Base-by-base conservation (phyloP, 1,140 invertebrate genomes). In the Zaprionus taronus region DNA sequence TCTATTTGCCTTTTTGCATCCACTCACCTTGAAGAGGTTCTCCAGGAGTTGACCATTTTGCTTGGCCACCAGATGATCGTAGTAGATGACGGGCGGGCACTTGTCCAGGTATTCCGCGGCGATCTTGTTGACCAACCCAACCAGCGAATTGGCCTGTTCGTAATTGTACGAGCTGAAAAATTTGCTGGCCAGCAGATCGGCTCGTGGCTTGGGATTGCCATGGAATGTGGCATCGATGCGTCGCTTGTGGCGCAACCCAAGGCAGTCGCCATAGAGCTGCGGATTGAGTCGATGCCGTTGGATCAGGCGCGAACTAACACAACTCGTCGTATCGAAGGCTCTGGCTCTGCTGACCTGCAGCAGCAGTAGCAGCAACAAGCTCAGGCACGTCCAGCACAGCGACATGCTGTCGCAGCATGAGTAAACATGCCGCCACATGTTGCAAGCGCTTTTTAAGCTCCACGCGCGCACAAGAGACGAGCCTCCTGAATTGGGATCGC, bases 1-100 rank as follows among this genome's bases (percentile, higher is more conserved):
- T 14, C 14, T 9, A 34, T 58, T 5, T 15, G 2, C 9, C 9
- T 3, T 49, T 36, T 49, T 36, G 14, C 4, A 1, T 24, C 5
- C 7, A 24, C 72, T 65, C 53, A 91, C 91, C 77, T 93, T 94
- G 36, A 96, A 93, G 2, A 95, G 87, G 53, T 93, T 93, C 77
- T 95, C 93, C 38, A 96, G 86, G 26, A 96, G 84, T 11, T 94
- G 80, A 7, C 89, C 93, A 58, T 95, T 94, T n/a, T 92, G 91
- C 17, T 92, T 90, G 87, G 95, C 94, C 2, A 94, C 93, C 79
- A 89, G 93, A 38, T 77, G 91, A 72, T 96, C 95, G 63, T 96
- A 96, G 14, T 96, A 93, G 70, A 96, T 94, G n/a, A 95, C 92
- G 0, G 95, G 94, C 2, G 93, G 93, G 76, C 95, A 96, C 57